These are phyloP conservation scores for Carterocephalus palaemon DNA, from an alignment of 2,888 invertebrate species.

Conservation along the genomic window DNA sequence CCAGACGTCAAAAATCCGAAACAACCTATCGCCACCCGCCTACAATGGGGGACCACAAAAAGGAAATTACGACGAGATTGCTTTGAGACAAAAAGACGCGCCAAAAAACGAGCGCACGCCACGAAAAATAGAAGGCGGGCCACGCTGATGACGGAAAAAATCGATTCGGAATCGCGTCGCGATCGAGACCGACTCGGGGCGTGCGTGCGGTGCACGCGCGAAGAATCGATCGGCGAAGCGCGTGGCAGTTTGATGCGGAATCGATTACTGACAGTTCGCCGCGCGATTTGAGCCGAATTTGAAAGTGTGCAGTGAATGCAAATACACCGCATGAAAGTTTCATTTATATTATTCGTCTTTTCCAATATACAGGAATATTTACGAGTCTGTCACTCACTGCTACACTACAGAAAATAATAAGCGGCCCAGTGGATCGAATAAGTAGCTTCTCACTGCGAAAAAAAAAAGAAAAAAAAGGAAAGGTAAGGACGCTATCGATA, in stretches of 20 bases:
- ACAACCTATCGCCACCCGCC: constrained; percentile 31
- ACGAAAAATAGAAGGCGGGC: constrained; percentile 44
- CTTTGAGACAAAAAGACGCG: constrained; percentile 48
- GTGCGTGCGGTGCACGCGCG: constrained; percentile 68
- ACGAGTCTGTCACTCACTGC: too few relatives aligned
- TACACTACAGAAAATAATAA: too few relatives aligned
- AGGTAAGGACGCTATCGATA: too few relatives aligned
- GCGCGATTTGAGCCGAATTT: constrained; percentile 9
- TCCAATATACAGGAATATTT: too few relatives aligned
- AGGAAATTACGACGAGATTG: constrained; percentile 33
- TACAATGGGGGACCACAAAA: constrained; percentile 52
- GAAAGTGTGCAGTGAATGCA: constrained; percentile 21
- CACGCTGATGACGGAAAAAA: constrained; percentile 45
- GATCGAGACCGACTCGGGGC: constrained; percentile 45
- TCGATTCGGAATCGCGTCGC: constrained; percentile 49
- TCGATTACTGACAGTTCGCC: constrained; percentile 42
- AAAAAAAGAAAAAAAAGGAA: too few relatives aligned
- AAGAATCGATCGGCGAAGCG: constrained; percentile 49
- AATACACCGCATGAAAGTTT: too few relatives aligned
- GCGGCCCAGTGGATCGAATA: too few relatives aligned
- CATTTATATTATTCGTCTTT: too few relatives aligned
- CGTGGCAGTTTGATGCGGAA: constrained; percentile 55
- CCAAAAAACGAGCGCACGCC: constrained; percentile 54
- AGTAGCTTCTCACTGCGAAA: too few relatives aligned
- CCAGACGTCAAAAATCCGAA: constrained; percentile 54